phyloP scores from a whole-genome alignment of 2,888 invertebrate genomes.

The Branchellion lobata region DNA sequence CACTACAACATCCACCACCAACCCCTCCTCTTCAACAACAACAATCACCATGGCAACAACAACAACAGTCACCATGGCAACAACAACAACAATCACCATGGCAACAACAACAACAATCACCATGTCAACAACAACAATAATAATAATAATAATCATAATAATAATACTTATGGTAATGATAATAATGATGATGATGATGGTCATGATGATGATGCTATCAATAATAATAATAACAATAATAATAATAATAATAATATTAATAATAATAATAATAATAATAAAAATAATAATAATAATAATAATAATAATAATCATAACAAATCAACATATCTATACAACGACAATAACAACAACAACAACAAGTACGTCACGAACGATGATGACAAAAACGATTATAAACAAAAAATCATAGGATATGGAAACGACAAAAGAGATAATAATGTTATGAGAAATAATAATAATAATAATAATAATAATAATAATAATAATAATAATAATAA shows the following conservation, averaged over 20 bases:
- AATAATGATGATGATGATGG: too few species aligned
- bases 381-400: slow-evolving; percentile 50
- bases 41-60: not conserved
- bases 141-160: not conserved
- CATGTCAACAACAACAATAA: not conserved
- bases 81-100: not conserved
- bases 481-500: not conserved
- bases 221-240: not conserved
- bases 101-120: not conserved
- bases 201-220: too few species aligned
- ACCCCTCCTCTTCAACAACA: not conserved
- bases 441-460: not conserved
- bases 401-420: slow-evolving; percentile 76
- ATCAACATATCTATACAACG: not conserved
- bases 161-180: not conserved
- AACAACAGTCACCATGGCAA: not conserved
- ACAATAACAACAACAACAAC: not conserved
- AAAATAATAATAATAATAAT: not conserved
- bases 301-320: not conserved
- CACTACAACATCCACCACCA: not conserved
- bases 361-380: not conserved
- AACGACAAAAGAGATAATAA: too few species aligned
- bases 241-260: not conserved
- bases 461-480: not conserved
- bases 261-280: not conserved